Percentiles rank a stretch among this genome's conserved stretches.
These are phyloP conservation scores for Epizoanthus illoricatus DNA, from an alignment of 92 coral and sea anemone genomes.

Conservation along the genomic window DNA sequence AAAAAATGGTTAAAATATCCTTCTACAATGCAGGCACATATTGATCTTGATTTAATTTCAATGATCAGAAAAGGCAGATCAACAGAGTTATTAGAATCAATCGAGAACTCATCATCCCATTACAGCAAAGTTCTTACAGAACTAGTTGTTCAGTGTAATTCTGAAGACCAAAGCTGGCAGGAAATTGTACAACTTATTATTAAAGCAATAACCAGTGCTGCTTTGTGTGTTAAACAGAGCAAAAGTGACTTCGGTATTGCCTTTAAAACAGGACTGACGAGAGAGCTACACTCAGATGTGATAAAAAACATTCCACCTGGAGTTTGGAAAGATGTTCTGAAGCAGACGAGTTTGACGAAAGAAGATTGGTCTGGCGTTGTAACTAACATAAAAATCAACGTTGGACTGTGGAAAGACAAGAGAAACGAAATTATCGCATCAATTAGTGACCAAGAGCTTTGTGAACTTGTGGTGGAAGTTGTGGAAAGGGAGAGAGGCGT, in stretches of 20 bases:
- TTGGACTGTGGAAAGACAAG: not conserved
- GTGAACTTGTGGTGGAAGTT: not conserved
- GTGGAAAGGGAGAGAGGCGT: conserved; percentile 5
- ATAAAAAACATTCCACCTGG: not conserved
- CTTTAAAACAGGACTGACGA: not conserved
- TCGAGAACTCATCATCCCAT: not conserved
- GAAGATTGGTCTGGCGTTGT: conserved; percentile 1
- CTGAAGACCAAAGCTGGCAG: not conserved
- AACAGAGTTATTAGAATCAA: not conserved
- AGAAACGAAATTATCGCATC: not conserved
- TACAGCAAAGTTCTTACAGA: not conserved
- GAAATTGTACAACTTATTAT: not conserved
- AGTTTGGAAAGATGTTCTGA: not conserved
- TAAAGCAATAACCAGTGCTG: not conserved
- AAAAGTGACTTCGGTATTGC: not conserved
- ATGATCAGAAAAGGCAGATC: not conserved
- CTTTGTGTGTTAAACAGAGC: not conserved
- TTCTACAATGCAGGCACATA: conserved; percentile 7
- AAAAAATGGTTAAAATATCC: conserved; percentile 7
- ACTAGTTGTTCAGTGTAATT: not conserved
- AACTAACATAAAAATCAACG: not conserved
- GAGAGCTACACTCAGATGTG: not conserved
- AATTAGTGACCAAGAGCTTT: not conserved
- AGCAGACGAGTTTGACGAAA: not conserved
- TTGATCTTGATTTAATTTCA: conserved; percentile 14